phyloP scores from a whole-genome alignment of 2,888 invertebrate species.

The Dexiosoma caninum region DNA sequence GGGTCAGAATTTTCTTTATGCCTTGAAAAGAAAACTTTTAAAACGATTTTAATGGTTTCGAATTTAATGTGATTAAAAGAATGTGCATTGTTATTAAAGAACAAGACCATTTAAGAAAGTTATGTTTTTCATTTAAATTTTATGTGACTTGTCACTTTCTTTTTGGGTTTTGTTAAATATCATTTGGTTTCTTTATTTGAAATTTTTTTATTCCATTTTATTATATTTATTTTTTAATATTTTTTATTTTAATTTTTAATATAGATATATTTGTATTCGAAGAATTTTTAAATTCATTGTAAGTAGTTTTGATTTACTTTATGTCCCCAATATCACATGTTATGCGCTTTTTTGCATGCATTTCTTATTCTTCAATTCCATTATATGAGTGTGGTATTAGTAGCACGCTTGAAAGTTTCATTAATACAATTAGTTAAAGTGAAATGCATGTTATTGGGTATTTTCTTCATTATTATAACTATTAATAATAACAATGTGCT shows the following conservation, averaged over 20 bases:
- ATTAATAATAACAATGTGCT: constrained; percentile 6
- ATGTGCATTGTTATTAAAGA: not conserved
- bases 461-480: constrained; percentile 24
- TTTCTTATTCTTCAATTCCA: constrained; percentile 32
- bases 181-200: not conserved
- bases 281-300: not conserved
- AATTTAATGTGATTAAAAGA: too few species aligned
- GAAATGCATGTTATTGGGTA: constrained; percentile 61
- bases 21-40: too few species aligned
- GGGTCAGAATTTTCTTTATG: too few species aligned
- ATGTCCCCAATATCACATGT: constrained; percentile 52
- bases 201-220: too few species aligned
- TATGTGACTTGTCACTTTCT: constrained; percentile 57
- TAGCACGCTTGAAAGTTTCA: constrained; percentile 52
- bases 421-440: constrained; percentile 60
- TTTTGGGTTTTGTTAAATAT: not conserved
- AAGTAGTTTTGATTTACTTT: constrained; percentile 38
- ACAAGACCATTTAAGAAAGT: constrained; percentile 28
- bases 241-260: too few species aligned
- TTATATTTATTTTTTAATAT: too few species aligned
- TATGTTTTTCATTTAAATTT: not conserved
- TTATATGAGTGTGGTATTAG: constrained; percentile 28
- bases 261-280: too few species aligned
- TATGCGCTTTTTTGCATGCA: not conserved
- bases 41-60: too few species aligned